Percentiles rank a stretch among this genome's conserved stretches.
Evolutionary conservation across 2,797 vertebrate species (phyloP).

Genomic region (Pogonophryne albipinna): DNA sequence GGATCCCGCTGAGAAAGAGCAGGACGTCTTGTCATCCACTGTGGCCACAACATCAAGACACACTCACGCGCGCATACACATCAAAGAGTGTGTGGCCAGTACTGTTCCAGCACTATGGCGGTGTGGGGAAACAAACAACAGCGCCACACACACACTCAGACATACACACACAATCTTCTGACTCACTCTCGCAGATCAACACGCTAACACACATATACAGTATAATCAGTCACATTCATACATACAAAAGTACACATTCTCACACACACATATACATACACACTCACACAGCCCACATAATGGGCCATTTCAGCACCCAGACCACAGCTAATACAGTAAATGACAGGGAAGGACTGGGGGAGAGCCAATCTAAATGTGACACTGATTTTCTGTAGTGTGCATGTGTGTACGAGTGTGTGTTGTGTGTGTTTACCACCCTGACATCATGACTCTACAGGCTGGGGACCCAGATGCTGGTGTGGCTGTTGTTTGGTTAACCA

Average conservation of each 20-base stretch:
- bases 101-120: slow-evolving; percentile 58
- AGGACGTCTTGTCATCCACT: slow-evolving; percentile 79
- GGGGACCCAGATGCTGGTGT: slow-evolving; percentile 73
- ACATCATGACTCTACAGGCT: slow-evolving; percentile 64
- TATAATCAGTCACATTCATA: slow-evolving; percentile 71
- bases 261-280: slow-evolving; percentile 48
- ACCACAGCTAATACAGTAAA: slow-evolving; percentile 88
- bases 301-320: slow-evolving; percentile 83
- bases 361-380: slow-evolving; percentile 75
- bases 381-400: slow-evolving; percentile 70
- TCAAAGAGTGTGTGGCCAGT: slow-evolving; percentile 76
- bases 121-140: slow-evolving; percentile 79
- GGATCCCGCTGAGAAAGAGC: slow-evolving; percentile 79
- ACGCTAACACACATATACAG: slow-evolving; percentile 56
- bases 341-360: slow-evolving; percentile 78
- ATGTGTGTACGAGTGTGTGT: slow-evolving; percentile 43
- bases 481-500: slow-evolving; percentile 61
- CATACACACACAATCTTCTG: slow-evolving; percentile 31
- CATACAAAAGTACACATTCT: slow-evolving; percentile 55
- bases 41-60: slow-evolving; percentile 74
- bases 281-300: slow-evolving; percentile 77
- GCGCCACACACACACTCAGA: slow-evolving; percentile 43
- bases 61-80: slow-evolving; percentile 31
- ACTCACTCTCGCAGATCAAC: slow-evolving; percentile 48
- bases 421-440: slow-evolving; percentile 62